phyloP scores from a whole-genome alignment of 2,888 invertebrate genomes.

The Sisyra terminalis region DNA sequence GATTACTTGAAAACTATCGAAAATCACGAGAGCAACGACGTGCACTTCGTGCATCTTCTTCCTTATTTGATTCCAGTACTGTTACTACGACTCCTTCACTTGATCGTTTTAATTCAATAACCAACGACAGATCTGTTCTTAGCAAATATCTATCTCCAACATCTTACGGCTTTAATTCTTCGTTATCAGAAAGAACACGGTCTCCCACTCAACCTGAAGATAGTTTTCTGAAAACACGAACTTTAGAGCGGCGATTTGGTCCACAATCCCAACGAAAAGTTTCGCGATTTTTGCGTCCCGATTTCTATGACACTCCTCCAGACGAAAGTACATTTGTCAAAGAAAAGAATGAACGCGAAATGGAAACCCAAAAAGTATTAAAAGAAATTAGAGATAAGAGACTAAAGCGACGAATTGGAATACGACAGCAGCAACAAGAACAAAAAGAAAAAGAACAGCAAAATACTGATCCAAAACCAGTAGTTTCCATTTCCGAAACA shows the following conservation, averaged over 20 bases:
- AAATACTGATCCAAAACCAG: not conserved
- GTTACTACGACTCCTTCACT: too few relatives aligned
- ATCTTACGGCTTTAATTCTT: conserved; percentile 3
- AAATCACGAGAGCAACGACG: conserved; percentile 6
- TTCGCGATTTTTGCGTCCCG: conserved; percentile 59
- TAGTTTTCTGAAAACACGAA: conserved; percentile 2
- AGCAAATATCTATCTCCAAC: conserved; percentile 37
- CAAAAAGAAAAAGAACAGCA: not conserved
- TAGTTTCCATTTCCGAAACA: not conserved
- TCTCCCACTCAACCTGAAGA: not conserved
- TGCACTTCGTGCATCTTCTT: conserved; percentile 4
- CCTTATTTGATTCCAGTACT: not conserved
- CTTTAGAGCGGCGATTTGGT: conserved; percentile 11
- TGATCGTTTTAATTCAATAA: conserved; percentile 12
- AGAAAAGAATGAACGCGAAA: conserved; percentile 44
- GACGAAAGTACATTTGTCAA: conserved; percentile 49
- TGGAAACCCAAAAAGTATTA: conserved; percentile 48
- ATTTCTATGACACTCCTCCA: conserved; percentile 54
- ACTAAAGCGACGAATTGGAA: conserved; percentile 17
- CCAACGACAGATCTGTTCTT: conserved; percentile 34
- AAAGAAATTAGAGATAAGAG: conserved; percentile 49
- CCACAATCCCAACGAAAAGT: conserved; percentile 36
- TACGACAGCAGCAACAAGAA: not conserved
- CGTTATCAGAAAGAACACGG: conserved; percentile 21
- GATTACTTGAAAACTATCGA: conserved; percentile 7